These are phyloP conservation scores for Remorina albescens DNA, from an alignment of 2,797 vertebrate species.

Conservation along the genomic window DNA sequence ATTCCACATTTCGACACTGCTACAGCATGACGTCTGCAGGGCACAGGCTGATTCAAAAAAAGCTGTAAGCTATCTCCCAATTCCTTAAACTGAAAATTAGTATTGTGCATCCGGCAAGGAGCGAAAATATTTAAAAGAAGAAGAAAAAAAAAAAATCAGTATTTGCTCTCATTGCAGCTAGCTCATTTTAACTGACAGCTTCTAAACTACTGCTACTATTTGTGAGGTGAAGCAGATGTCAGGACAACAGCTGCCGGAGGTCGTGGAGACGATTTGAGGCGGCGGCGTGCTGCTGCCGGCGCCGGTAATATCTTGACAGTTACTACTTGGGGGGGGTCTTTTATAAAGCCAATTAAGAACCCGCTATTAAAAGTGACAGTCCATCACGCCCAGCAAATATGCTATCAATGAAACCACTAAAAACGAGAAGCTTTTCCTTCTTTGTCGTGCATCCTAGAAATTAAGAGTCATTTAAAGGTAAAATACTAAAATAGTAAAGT, in stretches of 20 bases:
- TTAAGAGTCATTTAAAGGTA: not conserved
- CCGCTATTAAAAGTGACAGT: constrained; percentile 67
- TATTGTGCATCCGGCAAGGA: constrained; percentile 34
- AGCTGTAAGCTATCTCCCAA: constrained; percentile 26
- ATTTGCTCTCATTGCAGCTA: constrained; percentile 21
- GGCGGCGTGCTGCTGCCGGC: constrained; percentile 10
- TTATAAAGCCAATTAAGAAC: constrained; percentile 70
- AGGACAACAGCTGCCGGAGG: constrained; percentile 36
- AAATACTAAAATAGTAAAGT: not conserved
- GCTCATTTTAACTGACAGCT: not conserved
- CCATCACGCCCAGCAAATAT: constrained; percentile 55
- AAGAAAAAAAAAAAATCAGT: too few relatives aligned
- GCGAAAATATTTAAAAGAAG: not conserved
- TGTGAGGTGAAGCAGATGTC: constrained; percentile 28
- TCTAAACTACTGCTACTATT: not conserved
- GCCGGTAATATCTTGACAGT: constrained; percentile 40
- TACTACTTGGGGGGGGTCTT: constrained; percentile 11
- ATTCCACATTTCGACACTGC: constrained; percentile 76
- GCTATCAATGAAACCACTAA: constrained; percentile 37
- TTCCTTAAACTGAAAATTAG: constrained; percentile 28
- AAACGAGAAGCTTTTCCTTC: constrained; percentile 7
- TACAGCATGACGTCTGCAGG: constrained; percentile 61
- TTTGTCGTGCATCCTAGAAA: not conserved
- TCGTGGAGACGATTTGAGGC: constrained; percentile 38
- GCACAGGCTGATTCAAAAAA: constrained; percentile 39